Evolutionary conservation across 2,888 invertebrate genomes (phyloP).

Genomic region (Leptopterna dolabrata): DNA sequence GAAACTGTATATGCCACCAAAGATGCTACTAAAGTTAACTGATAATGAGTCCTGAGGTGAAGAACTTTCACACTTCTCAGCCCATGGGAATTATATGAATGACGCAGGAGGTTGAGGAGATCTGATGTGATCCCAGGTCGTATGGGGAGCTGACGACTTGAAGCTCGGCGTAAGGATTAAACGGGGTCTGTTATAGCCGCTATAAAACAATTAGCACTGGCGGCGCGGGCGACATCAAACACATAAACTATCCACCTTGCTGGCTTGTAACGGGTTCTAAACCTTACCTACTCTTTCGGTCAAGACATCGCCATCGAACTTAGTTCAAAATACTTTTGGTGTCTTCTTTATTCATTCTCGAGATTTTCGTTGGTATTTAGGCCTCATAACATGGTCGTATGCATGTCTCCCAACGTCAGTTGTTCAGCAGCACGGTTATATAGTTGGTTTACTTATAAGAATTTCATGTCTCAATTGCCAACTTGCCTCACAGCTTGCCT

Average conservation of each 20-base stretch:
- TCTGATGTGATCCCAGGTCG: background rate
- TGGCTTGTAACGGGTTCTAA: conserved; percentile 8
- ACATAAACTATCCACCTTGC: conserved; percentile 9
- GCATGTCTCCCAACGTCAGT: no score
- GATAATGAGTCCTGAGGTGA: background rate
- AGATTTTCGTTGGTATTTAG: no score
- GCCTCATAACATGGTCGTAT: no score
- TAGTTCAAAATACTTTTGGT: no score
- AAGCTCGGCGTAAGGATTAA: background rate
- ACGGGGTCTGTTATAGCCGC: conserved; percentile 25
- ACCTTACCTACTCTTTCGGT: conserved; percentile 14
- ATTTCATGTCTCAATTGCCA: no score
- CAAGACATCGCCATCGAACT: background rate
- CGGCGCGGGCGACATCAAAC: conserved; percentile 31
- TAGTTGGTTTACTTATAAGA: no score
- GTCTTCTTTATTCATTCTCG: no score
- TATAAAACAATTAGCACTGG: conserved; percentile 41
- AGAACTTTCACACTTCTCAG: background rate
- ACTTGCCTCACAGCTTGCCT: no score
- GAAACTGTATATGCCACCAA: background rate
- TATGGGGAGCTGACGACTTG: conserved; percentile 7
- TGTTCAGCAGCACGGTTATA: no score
- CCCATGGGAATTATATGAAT: background rate
- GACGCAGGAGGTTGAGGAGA: background rate
- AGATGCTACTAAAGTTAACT: background rate